Base-by-base conservation (phyloP, 2,113 vertebrate genomes). In the Pteruthius melanotis region DNA sequence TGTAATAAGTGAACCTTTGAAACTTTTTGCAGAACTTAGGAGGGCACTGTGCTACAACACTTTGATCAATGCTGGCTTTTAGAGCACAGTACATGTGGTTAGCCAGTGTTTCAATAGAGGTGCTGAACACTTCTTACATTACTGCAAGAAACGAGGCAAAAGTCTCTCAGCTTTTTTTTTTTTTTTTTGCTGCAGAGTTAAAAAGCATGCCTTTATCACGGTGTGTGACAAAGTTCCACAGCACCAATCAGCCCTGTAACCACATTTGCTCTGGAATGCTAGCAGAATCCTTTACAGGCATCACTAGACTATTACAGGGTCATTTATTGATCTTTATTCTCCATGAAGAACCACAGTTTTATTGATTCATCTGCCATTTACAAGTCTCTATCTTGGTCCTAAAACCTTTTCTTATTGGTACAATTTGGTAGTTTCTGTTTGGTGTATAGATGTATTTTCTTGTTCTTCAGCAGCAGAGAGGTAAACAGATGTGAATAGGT, bases 251-350 rank as follows among this genome's bases (percentile, higher is more conserved):
- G 21, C 37, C 54, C 71, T 89, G 75, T 91, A 89, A 91, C 87
- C n/a, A 26, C 60, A 74, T 79, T 76, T 82, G 44, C 76, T 94
- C 40, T 85, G 52, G 81, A 95, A 97, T 93, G 76, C 90, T 84
- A 79, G 66, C 72, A 75, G 44, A 61, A 85, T 52, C 85, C 71
- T 81, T 96, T 96, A 95, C 71, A 87, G 90, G 82, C 75, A 89
- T 85, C 63, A 28, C 89, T 91, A 75, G 70, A 87, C 83, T 91
- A 63, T 86, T 92, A 80, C 47, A 72, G 64, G 81, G 77, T 83
- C 66, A 33, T 64, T 95, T 94, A 83, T 89, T 93, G 87, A 94
- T 93, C 90, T 61, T 96, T 57, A 85, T 59, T 65, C 78, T 86
- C 33, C 23, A 11, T 60, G 80, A 95, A 57, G 84, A 87, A 13